These are phyloP conservation scores for Hoplias malabaricus DNA, from an alignment of 2,113 vertebrate genomes.

Conservation along the genomic window DNA sequence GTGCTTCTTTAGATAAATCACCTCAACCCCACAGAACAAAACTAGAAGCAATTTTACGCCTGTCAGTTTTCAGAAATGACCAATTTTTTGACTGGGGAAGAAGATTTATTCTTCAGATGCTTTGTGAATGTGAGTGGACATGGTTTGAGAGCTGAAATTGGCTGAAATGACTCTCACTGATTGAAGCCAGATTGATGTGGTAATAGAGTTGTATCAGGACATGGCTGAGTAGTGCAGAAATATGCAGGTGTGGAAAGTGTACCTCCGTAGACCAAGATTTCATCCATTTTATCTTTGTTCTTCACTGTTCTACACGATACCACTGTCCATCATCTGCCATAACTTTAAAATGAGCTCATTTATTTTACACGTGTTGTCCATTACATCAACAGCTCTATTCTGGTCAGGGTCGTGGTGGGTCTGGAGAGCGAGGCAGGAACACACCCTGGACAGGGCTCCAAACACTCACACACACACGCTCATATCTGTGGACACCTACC, in stretches of 20 bases:
- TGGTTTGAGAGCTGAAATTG: neutral
- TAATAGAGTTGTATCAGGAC: neutral
- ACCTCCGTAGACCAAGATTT: neutral
- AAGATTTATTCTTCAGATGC: neutral
- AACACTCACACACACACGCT: too few species aligned
- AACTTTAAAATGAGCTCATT: too few species aligned
- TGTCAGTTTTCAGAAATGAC: neutral
- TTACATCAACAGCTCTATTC: too few species aligned
- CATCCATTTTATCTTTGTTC: neutral
- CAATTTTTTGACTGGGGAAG: neutral
- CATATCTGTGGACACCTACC: too few species aligned
- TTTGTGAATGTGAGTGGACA: neutral
- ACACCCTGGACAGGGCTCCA: too few species aligned
- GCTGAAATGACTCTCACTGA: neutral
- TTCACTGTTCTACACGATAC: neutral
- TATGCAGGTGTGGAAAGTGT: neutral
- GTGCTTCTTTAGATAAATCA: too few species aligned
- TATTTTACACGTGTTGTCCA: too few species aligned
- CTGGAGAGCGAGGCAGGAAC: too few species aligned
- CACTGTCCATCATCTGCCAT: too few species aligned
- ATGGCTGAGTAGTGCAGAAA: neutral
- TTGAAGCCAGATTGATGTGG: neutral
- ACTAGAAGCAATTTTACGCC: too few species aligned
- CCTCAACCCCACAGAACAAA: too few species aligned
- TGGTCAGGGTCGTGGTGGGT: neutral